Evolutionary conservation across 2,888 invertebrate species (phyloP).

Genomic region (Euzophera pinguis): DNA sequence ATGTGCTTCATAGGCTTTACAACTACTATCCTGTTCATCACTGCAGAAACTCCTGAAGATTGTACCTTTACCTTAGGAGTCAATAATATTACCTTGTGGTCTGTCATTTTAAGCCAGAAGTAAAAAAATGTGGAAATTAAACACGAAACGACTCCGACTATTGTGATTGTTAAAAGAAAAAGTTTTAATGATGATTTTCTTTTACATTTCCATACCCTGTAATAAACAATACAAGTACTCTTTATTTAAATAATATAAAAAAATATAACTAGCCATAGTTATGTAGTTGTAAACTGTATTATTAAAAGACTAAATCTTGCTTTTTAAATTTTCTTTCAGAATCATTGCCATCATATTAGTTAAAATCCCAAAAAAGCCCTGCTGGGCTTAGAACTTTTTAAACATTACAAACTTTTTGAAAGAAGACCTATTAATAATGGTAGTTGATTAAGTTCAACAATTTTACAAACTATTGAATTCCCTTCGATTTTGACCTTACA

Average conservation of each 20-base stretch:
- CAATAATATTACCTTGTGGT: neutral
- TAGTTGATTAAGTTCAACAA: too few relatives aligned
- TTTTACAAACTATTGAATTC: neutral
- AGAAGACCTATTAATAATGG: too few relatives aligned
- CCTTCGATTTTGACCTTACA: neutral
- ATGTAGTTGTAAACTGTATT: too few relatives aligned
- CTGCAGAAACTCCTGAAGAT: neutral
- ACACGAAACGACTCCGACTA: conserved; percentile 31
- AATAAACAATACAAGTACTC: conserved; percentile 26
- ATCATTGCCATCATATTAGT: too few relatives aligned
- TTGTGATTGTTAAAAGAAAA: conserved; percentile 34
- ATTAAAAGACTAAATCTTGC: too few relatives aligned
- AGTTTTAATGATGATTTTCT: conserved; percentile 43
- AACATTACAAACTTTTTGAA: too few relatives aligned
- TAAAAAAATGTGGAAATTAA: conserved; percentile 39
- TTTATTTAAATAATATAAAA: neutral
- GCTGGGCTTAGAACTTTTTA: too few relatives aligned
- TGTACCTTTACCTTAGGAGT: neutral
- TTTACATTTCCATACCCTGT: conserved; percentile 43
- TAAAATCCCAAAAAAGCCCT: too few relatives aligned
- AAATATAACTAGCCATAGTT: too few relatives aligned
- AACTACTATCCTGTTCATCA: neutral
- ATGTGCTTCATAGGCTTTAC: conserved; percentile 41
- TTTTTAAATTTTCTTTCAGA: too few relatives aligned
- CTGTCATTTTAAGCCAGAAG: conserved; percentile 32